phyloP scores from a whole-genome alignment of 1,140 invertebrate genomes.

The Ectropis grisescens region DNA sequence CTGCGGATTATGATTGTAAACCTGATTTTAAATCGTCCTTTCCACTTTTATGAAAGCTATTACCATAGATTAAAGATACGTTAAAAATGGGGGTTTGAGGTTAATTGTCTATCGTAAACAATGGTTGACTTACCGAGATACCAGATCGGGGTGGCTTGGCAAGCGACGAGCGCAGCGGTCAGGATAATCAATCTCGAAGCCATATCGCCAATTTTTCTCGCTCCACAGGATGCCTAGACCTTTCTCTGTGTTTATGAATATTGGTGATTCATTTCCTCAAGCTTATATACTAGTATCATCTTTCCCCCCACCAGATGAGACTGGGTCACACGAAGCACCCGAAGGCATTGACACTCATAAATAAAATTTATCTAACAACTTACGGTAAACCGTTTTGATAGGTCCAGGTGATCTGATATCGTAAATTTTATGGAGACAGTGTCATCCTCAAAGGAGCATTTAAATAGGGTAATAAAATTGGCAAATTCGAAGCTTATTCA shows the following conservation, averaged over 20 bases:
- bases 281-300: constrained; percentile 46
- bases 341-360: constrained; percentile 47
- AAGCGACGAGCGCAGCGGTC: constrained; percentile 20
- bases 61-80: too few species aligned
- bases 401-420: constrained; percentile 21
- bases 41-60: too few species aligned
- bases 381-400: constrained; percentile 46
- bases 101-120: too few species aligned
- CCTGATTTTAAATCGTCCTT: too few species aligned
- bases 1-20: too few species aligned
- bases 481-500: too few species aligned
- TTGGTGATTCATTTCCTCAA: constrained; percentile 43
- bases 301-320: constrained; percentile 33
- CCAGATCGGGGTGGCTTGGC: constrained; percentile 29
- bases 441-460: constrained; percentile 9
- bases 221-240: constrained; percentile 15
- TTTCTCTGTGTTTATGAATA: constrained; percentile 44
- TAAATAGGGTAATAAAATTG: constrained; percentile 12
- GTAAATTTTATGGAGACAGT: constrained; percentile 27
- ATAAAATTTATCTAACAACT: constrained; percentile 31
- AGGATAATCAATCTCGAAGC: constrained; percentile 27
- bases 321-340: constrained; percentile 28
- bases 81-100: too few species aligned
- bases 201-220: constrained; percentile 22
- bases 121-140: too few species aligned